A percentile compares a stretch with the other conserved stretches of the same genome.
Conservation (phyloP, 2,797 vertebrate genomes). For the Anolis apletophallus region DNA sequence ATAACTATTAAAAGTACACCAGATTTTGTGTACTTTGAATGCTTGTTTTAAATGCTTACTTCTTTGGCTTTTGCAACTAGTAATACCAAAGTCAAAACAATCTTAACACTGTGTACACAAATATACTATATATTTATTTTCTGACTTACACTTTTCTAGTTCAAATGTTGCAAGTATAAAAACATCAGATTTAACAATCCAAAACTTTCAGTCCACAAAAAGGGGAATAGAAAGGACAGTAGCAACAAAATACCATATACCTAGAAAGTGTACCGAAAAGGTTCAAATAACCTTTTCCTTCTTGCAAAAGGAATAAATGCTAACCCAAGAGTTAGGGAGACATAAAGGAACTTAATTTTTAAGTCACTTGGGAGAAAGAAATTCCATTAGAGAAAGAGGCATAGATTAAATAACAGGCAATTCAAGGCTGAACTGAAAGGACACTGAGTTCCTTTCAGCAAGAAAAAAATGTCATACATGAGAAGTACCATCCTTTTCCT, state of each 20-base stretch:
- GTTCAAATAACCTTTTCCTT: not conserved
- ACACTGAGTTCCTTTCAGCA: constrained; percentile 25
- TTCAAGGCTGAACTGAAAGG: constrained; percentile 17
- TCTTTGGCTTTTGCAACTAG: not conserved
- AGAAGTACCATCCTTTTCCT: constrained; percentile 30
- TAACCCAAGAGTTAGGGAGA: constrained; percentile 3
- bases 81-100: not conserved
- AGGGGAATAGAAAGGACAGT: not conserved
- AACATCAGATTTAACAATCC: not conserved
- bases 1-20: too few relatives aligned
- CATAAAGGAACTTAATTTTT: not conserved
- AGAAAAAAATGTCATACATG: not conserved
- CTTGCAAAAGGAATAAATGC: constrained; percentile 12
- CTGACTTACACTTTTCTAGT: not conserved
- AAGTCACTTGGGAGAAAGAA: not conserved
- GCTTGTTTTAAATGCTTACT: not conserved
- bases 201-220: not conserved
- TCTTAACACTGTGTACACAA: not conserved
- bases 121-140: not conserved
- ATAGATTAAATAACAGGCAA: constrained; percentile 39
- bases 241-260: not conserved
- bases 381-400: constrained; percentile 51
- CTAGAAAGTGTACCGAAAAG: fast-evolving
- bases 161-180: not conserved
- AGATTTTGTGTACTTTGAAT: too few relatives aligned